Conservation (phyloP, 2,888 invertebrate species). For the Lampropteryx suffumata region DNA sequence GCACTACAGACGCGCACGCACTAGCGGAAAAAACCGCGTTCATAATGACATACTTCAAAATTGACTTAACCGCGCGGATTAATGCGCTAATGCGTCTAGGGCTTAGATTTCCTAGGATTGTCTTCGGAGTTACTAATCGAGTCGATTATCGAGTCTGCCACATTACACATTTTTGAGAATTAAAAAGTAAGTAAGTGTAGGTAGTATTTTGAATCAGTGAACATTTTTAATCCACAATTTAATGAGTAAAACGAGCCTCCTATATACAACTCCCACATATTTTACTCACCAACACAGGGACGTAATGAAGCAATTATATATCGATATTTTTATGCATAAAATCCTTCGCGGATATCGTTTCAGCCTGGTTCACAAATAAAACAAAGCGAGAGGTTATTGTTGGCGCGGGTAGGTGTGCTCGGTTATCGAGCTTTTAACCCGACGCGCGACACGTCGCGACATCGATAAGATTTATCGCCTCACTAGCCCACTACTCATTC, state of each 20-base stretch:
- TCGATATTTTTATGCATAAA: slow-evolving; percentile 83
- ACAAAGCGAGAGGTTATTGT: slow-evolving; percentile 78
- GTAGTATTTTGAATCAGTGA: too few relatives aligned
- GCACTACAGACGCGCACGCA: too few relatives aligned
- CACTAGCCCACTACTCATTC: slow-evolving; percentile 80
- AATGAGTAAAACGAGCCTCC: slow-evolving; percentile 60
- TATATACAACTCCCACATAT: slow-evolving; percentile 80
- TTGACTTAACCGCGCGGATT: too few relatives aligned
- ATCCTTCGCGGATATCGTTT: slow-evolving; percentile 79
- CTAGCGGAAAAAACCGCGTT: too few relatives aligned
- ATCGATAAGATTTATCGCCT: slow-evolving; percentile 78
- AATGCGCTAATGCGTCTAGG: too few relatives aligned
- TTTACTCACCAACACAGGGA: slow-evolving; percentile 81
- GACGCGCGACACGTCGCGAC: slow-evolving; percentile 79
- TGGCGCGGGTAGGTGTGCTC: slow-evolving; percentile 79
- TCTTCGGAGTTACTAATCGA: too few relatives aligned
- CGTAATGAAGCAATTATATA: slow-evolving; percentile 84
- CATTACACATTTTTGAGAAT: too few relatives aligned
- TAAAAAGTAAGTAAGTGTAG: too few relatives aligned
- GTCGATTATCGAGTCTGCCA: too few relatives aligned
- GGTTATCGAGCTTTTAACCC: slow-evolving; percentile 83
- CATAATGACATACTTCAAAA: too few relatives aligned
- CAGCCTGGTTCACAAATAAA: slow-evolving; percentile 73
- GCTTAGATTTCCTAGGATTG: too few relatives aligned
- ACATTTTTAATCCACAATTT: too few relatives aligned